Evolutionary conservation across 2,888 invertebrate genomes (phyloP), one percentile per base, ranked within the genome.

Genomic region (Parnassius glacialis): DNA sequence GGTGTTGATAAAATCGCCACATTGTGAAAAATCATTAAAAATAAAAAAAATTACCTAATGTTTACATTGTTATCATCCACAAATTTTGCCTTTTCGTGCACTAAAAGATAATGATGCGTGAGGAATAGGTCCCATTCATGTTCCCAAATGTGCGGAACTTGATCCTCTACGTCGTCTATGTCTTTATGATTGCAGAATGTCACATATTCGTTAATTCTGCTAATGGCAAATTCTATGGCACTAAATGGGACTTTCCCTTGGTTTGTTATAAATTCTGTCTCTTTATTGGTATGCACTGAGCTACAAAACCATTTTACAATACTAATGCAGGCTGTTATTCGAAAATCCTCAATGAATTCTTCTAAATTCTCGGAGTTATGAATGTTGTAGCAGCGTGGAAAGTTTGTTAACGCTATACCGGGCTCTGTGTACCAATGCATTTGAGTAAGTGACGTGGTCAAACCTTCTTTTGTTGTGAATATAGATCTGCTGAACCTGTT

Each of bases 401-500:
- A 98, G 69, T 95, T 94, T 9, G 96, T 94, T 68, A 95, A 92
- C 0, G 97, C 94, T 43, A 96, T 94, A 10, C 95, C 96, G 10
- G 95, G 95, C 71, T 97, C 96, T 56, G 95, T 95, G 79, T 95
- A 95, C 96, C 97, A 97, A 78, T 97, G 95, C 88, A 96, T 94
- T 79, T 97, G 96, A 57, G 95, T 94, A 48, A 97, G 84, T 64
- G 95, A 94, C 25, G 94, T 90, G 68, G 96, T 96, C 44, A 97
- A 84, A 2, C 97, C 97, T 82, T 97, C 97, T 93, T 98, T 98
- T 0, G 98, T 97, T 0, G 98, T 98, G 79, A 98, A 98, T 58
- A 95, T 93, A 1, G 97, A 97, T 73, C 96, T 94, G 70, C 95
- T 95, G 83, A 96, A 98, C 74, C 98, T 95, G 82, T 95, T 95